A percentile compares a stretch with the other conserved stretches of the same genome.
These are phyloP conservation scores for Gobiocypris rarus DNA, from an alignment of 2,113 vertebrate genomes.

Conservation along the genomic window DNA sequence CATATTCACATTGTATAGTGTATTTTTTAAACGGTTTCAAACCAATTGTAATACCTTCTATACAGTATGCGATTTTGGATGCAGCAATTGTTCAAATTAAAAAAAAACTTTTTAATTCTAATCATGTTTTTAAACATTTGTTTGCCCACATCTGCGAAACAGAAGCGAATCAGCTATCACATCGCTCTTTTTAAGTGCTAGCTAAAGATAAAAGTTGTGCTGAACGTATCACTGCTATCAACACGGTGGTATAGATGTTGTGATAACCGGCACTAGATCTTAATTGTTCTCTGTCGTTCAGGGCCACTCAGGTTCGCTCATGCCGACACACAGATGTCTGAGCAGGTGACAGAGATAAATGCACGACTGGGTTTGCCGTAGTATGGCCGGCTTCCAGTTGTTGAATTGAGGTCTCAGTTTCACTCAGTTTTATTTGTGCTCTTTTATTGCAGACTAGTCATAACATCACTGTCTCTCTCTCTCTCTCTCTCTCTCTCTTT, in stretches of 20 bases:
- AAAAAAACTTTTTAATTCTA: neutral
- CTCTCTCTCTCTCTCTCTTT: conserved; percentile 37
- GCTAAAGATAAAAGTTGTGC: neutral
- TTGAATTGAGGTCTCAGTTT: conserved; percentile 26
- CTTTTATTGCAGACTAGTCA: conserved; percentile 18
- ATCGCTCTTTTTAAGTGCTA: neutral
- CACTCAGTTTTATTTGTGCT: conserved; percentile 24
- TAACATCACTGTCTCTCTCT: conserved; percentile 31
- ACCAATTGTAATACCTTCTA: too few species aligned
- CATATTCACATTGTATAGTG: too few species aligned
- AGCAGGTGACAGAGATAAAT: conserved; percentile 28
- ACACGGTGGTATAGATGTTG: neutral
- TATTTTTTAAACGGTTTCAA: too few species aligned
- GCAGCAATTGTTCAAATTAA: too few species aligned
- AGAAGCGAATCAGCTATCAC: neutral
- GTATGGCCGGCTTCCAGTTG: conserved; percentile 4
- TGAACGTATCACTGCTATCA: neutral
- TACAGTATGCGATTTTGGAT: too few species aligned
- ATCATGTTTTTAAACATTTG: neutral
- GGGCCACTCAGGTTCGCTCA: conserved; percentile 20
- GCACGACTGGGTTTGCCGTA: neutral
- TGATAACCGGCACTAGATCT: neutral
- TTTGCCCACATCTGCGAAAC: neutral
- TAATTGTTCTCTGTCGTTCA: neutral
- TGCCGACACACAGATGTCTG: conserved; percentile 25